Evolutionary conservation across 2,797 vertebrate genomes (phyloP), one percentile per base, ranked within the genome.

Genomic region (Heliangelus exortis): DNA sequence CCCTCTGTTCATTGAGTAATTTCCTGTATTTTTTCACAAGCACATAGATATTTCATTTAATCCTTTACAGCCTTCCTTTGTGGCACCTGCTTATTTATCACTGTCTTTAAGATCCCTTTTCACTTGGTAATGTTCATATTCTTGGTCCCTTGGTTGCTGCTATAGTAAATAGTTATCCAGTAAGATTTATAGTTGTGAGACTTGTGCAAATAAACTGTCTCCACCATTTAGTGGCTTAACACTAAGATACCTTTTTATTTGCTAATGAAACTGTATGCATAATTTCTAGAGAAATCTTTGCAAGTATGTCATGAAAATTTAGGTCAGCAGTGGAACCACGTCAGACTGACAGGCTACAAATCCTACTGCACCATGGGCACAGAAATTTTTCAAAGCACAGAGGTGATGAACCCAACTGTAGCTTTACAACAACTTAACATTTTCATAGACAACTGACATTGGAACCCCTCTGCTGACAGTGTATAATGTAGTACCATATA

Each of bases 81-180:
- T 96, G 76, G 65, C 87, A 81, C 91, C 67, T 96, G 36, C 94
- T 96, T 94, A 95, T 97, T 97, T 96, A 92, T 97, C 89, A 95
- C 74, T 96, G 89, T 95, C 93, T 93, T 96, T 90, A 86, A 95
- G 85, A 93, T 93, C 53, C 2, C 28, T 88, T 95, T 93, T 90
- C 33, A 86, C 83, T 78, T 66, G 82, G 87, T 66, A 90, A 39
- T 78, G 53, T 91, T 97, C 77, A 73, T 96, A 93, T 95, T 96
- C 96, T 95, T 82, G 76, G 91, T 94, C 93, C 80, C 71, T 82
- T 91, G 71, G 77, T 96, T 96, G 81, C 51, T 74, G 71, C 90
- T 81, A 69, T 95, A 77, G 61, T 94, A 96, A 96, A 96, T 95
- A 96, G 94, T 92, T 93, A 93, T 95, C 84, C 82, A 89, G 36